Evolutionary conservation across 2,797 vertebrate genomes (phyloP), one percentile per base, ranked within the genome.

Genomic region (Ceryle rudis): DNA sequence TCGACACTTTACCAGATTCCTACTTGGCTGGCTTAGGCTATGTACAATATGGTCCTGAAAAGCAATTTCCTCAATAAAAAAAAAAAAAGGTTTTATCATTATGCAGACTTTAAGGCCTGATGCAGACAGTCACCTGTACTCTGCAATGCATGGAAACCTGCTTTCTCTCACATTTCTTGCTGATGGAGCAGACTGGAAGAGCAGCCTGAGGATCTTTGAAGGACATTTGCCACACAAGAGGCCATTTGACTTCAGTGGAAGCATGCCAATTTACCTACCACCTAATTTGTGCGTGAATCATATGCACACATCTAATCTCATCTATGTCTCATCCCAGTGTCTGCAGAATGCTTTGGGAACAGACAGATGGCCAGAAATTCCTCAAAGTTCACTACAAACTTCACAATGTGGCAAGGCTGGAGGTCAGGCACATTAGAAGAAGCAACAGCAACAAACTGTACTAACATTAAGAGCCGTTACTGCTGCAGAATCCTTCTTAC

Each of bases 311-410:
- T 85, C 91, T 94, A 31, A 89, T 95, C 74, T 95, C 72, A 73
- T 94, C 81, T 81, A 31, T 0, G 2, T 62, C 84, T 93, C 83
- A 80, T 51, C 88, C 23, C 19, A 73, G 86, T 5, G 44, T 70
- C 90, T 95, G 82, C 70, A 77, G 66, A 71, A 77, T 1, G 71
- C 55, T 96, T 54, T 93, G 83, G 83, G 95, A 90, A 51, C 49
- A 65, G 52, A 70, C 81, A 92, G 93, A 93, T 86, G 88, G 88
- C 64, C 78, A 93, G 71, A 95, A 95, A 94, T 81, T 74, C 87
- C 67, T 93, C 79, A 83, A 88, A 97, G 80, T 96, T 95, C 91
- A 47, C 66, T 15, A 33, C 19, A 46, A 44, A 61, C 60, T 64
- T 20, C 0, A 0, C 65, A 37, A 0, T 8, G 55, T 46, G 70